Percentiles rank a stretch among this genome's conserved stretches.
Conservation (phyloP, 2,113 vertebrate species). For the Toxostoma redivivum region DNA sequence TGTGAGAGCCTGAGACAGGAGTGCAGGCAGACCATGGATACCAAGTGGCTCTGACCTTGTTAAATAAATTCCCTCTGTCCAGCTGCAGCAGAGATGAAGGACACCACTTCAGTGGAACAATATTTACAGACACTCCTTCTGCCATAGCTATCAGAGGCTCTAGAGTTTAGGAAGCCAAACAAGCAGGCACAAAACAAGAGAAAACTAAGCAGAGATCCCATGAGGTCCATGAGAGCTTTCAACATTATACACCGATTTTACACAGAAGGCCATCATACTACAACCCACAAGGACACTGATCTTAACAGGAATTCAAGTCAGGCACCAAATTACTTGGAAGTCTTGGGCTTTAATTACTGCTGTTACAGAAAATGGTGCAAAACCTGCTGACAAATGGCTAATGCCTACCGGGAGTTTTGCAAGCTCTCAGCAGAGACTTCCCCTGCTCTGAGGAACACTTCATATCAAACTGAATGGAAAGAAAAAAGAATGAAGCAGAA, state of each 20-base stretch:
- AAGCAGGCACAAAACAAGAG: background rate
- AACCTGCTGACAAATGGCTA: background rate
- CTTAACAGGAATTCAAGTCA: background rate
- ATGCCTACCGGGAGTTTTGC: background rate
- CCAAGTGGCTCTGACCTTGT: accelerated
- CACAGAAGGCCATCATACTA: background rate
- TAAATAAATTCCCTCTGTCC: background rate
- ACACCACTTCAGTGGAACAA: background rate
- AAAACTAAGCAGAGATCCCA: background rate
- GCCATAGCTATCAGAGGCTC: background rate
- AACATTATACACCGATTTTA: background rate
- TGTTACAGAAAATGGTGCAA: background rate
- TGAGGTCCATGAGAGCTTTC: background rate
- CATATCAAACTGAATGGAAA: background rate
- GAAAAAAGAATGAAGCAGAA: background rate
- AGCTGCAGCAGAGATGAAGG: background rate
- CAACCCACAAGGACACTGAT: background rate
- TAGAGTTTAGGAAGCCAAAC: background rate
- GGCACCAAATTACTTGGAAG: background rate
- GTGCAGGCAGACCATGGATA: accelerated
- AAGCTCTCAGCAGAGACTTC: background rate
- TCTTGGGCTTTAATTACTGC: background rate
- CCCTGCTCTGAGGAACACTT: background rate
- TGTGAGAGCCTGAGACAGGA: background rate
- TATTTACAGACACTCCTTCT: background rate